Conservation (phyloP, 2,888 invertebrate genomes). For the Calephelis perditalis region DNA sequence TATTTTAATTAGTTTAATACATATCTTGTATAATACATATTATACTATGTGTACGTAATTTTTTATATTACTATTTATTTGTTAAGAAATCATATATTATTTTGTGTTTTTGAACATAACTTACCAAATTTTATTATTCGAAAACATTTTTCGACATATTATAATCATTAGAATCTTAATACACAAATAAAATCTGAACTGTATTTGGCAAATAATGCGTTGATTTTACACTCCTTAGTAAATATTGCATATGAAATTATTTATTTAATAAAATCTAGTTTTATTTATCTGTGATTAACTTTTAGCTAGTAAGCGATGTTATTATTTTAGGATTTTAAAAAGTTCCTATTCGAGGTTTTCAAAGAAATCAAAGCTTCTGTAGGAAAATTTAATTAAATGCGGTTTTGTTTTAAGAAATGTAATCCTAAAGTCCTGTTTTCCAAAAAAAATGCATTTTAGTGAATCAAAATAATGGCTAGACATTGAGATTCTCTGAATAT, state of each 20-base stretch:
- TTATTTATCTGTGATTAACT: constrained; percentile 10
- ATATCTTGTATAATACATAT: too few species aligned
- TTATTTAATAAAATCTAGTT: not conserved
- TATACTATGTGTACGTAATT: too few species aligned
- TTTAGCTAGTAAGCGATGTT: constrained; percentile 7
- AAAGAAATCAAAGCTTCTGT: not conserved
- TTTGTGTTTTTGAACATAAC: not conserved
- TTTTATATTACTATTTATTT: too few species aligned
- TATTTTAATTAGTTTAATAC: too few species aligned
- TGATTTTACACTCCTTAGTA: too few species aligned
- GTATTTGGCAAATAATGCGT: too few species aligned
- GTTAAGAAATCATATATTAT: not conserved
- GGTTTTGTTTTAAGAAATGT: not conserved
- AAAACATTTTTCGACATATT: too few species aligned
- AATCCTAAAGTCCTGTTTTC: not conserved
- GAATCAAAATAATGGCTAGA: too few species aligned
- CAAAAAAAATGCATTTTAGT: too few species aligned
- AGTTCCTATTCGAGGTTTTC: not conserved
- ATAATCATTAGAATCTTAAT: too few species aligned
- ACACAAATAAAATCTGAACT: too few species aligned
- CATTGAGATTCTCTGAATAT: too few species aligned
- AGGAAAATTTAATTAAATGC: not conserved
- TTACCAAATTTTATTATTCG: not conserved
- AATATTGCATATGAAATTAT: not conserved
- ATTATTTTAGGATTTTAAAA: constrained; percentile 4